These are phyloP conservation scores for Poecilia picta DNA, from an alignment of 2,797 vertebrate species.

Conservation along the genomic window DNA sequence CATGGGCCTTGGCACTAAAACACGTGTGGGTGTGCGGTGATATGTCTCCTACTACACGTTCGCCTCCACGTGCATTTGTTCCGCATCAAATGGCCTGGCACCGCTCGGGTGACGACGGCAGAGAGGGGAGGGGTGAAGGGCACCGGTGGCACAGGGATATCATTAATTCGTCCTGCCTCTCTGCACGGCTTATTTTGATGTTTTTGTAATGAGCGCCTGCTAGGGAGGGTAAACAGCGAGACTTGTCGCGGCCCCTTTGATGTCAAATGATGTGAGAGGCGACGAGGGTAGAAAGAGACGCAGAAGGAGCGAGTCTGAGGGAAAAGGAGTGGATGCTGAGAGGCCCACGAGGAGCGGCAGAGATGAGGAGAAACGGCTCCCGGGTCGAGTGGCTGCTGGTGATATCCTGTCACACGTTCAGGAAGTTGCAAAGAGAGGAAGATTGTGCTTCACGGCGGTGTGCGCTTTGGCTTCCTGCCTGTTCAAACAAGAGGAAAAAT, in stretches of 20 bases:
- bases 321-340: slow-evolving; percentile 66
- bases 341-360: slow-evolving; percentile 56
- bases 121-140: slow-evolving; percentile 36
- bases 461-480: slow-evolving; percentile 43
- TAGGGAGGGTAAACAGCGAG: slow-evolving; percentile 78
- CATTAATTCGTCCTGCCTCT: slow-evolving; percentile 81
- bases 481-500: slow-evolving; percentile 34
- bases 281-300: slow-evolving; percentile 48
- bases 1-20: slow-evolving; percentile 66
- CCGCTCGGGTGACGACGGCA: slow-evolving; percentile 19
- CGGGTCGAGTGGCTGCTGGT: slow-evolving; percentile 63
- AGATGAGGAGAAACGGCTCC: slow-evolving; percentile 62
- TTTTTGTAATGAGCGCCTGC: slow-evolving; percentile 82
- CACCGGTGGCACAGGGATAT: slow-evolving; percentile 76
- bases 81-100: slow-evolving; percentile 59
- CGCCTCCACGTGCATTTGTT: slow-evolving; percentile 49
- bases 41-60: slow-evolving; percentile 35
- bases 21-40: slow-evolving; percentile 40
- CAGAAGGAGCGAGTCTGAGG: slow-evolving; percentile 53
- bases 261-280: slow-evolving; percentile 73
- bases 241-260: slow-evolving; percentile 72
- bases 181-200: slow-evolving; percentile 79
- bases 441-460: slow-evolving; percentile 28
- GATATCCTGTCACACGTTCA: slow-evolving; percentile 58
- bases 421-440: slow-evolving; percentile 51